A percentile compares a stretch with the other conserved stretches of the same genome.
These are phyloP conservation scores for Latrodectus geometricus DNA, from an alignment of 1,140 invertebrate genomes.

Conservation along the genomic window DNA sequence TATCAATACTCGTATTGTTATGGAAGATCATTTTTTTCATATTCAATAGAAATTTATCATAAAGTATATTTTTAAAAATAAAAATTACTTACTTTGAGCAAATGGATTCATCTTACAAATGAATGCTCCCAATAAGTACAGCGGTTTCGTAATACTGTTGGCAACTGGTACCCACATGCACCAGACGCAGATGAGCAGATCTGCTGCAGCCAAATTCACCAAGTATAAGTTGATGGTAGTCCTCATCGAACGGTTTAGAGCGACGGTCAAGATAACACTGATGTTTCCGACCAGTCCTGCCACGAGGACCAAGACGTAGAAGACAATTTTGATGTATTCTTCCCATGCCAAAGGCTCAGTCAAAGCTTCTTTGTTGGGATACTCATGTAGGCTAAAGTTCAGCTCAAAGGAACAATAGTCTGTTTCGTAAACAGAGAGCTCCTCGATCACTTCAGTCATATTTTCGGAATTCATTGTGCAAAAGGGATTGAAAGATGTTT, in stretches of 20 bases:
- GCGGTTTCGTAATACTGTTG: constrained; percentile 66
- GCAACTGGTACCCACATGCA: constrained; percentile 73
- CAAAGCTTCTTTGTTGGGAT: constrained; percentile 58
- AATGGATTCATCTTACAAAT: constrained; percentile 72
- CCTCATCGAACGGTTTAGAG: constrained; percentile 69
- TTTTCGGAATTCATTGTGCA: not conserved
- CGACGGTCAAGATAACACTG: constrained; percentile 72
- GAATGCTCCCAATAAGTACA: constrained; percentile 69
- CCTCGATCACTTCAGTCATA: not conserved
- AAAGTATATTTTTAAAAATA: not conserved
- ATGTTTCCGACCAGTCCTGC: constrained; percentile 71
- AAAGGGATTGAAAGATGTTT: not conserved
- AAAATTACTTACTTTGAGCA: constrained; percentile 70
- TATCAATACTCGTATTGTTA: too few relatives aligned
- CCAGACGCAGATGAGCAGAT: constrained; percentile 69
- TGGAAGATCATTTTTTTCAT: too few relatives aligned
- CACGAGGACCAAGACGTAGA: constrained; percentile 66
- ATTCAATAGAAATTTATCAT: too few relatives aligned
- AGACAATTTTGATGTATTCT: constrained; percentile 66
- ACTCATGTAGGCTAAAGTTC: constrained; percentile 61
- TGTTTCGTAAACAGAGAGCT: not conserved
- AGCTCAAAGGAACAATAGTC: constrained; percentile 63
- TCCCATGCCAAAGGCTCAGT: constrained; percentile 63
- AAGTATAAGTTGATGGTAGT: constrained; percentile 70
- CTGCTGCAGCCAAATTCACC: constrained; percentile 69